These are phyloP conservation scores for Microctenopoma stevenorrisi DNA, from an alignment of 2,797 vertebrate genomes.

Conservation along the genomic window DNA sequence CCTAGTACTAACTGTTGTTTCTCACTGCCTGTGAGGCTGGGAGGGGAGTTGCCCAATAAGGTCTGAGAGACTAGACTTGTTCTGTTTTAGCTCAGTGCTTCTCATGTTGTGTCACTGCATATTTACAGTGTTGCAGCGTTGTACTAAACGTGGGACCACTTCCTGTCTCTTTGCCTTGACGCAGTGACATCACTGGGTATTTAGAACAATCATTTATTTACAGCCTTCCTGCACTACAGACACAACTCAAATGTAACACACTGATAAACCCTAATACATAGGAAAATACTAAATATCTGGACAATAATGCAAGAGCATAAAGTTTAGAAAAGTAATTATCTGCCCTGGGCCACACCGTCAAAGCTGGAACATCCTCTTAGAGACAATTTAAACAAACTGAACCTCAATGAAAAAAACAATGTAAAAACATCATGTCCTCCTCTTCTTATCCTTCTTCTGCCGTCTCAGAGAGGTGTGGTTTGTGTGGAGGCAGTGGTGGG, in stretches of 20 bases:
- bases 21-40: background rate
- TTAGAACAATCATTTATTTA: conserved; percentile 77
- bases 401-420: background rate
- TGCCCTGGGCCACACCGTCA: conserved; percentile 17
- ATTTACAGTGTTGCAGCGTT: background rate
- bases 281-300: conserved; percentile 52
- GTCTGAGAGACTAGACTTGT: background rate
- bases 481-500: conserved; percentile 78
- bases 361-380: conserved; percentile 41
- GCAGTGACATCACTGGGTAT: background rate
- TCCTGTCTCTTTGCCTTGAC: background rate
- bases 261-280: conserved; percentile 38
- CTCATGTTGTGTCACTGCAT: background rate
- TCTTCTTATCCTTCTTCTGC: too few relatives aligned
- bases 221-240: conserved; percentile 57
- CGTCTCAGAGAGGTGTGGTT: conserved; percentile 73
- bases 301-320: conserved; percentile 52
- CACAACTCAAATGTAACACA: conserved; percentile 45
- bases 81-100: background rate
- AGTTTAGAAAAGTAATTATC: conserved; percentile 52
- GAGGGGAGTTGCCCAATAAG: background rate
- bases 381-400: conserved; percentile 45
- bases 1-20: background rate
- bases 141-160: background rate
- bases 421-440: conserved; percentile 12